Conservation (phyloP, 1,140 invertebrate species). For the Ceratina australensis region DNA sequence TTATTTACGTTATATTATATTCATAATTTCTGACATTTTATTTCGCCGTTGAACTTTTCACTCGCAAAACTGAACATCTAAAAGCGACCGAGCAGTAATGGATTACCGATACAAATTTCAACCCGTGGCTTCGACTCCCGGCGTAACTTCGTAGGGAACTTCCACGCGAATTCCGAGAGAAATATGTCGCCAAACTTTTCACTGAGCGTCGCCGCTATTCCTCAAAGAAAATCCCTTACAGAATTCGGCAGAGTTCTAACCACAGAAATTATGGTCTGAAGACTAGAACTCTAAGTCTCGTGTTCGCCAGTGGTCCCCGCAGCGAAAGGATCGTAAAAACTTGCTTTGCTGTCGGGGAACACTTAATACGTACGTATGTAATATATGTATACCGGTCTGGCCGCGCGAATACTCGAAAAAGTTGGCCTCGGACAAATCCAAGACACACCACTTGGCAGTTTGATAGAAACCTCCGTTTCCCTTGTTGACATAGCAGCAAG, state of each 20-base stretch:
- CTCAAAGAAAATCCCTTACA: not conserved
- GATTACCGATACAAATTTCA: not conserved
- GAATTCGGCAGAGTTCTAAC: not conserved
- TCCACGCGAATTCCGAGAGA: not conserved
- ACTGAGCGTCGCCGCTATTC: not conserved
- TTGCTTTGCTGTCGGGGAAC: too few species aligned
- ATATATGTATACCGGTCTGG: too few species aligned
- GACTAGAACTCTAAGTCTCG: not conserved
- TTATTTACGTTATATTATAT: too few species aligned
- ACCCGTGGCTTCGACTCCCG: too few species aligned
- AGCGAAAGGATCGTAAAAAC: not conserved
- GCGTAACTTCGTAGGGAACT: not conserved
- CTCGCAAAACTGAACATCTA: not conserved
- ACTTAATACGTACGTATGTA: too few species aligned
- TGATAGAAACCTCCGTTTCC: too few species aligned
- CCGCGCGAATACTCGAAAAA: too few species aligned
- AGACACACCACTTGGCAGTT: too few species aligned
- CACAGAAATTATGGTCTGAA: not conserved
- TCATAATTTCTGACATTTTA: not conserved
- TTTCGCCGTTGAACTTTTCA: not conserved
- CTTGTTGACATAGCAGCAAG: too few species aligned
- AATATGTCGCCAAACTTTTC: not conserved
- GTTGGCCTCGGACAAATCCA: too few species aligned
- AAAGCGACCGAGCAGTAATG: not conserved
- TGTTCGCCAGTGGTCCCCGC: not conserved